Evolutionary conservation across 2,113 vertebrate species (phyloP).

Genomic region (Egretta garzetta): DNA sequence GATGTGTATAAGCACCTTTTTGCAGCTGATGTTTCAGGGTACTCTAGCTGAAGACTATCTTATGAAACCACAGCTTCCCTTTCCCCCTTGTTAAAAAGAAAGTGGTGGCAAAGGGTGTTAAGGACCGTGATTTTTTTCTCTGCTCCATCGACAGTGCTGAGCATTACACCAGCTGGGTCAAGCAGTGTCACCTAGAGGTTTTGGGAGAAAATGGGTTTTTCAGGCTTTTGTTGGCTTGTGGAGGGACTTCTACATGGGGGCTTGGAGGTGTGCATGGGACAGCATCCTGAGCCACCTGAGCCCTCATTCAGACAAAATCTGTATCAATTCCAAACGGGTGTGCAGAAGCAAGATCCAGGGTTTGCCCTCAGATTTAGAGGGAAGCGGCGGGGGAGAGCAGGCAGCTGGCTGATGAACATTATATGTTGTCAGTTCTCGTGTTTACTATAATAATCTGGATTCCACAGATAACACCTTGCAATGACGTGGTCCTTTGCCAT

Average conservation of each 20-base stretch:
- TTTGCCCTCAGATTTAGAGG: neutral
- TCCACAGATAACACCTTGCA: neutral
- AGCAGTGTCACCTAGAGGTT: neutral
- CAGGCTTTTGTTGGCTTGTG: neutral
- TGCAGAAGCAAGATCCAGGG: neutral
- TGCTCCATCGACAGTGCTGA: neutral
- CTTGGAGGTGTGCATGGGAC: neutral
- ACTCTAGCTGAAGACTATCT: neutral
- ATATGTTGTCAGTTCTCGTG: neutral
- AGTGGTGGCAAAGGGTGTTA: neutral
- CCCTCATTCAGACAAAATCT: neutral
- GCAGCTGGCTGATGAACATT: neutral
- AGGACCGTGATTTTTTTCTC: neutral
- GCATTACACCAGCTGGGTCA: neutral
- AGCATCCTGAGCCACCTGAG: neutral
- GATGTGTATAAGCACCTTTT: neutral
- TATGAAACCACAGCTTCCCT: neutral
- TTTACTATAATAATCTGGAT: neutral
- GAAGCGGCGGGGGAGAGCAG: neutral
- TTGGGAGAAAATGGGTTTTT: neutral
- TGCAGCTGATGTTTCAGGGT: neutral
- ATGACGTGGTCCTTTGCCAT: neutral
- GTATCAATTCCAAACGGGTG: neutral
- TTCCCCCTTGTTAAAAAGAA: neutral
- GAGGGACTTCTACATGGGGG: neutral